Evolutionary conservation across 2,113 vertebrate species (phyloP), one percentile per base, ranked within the genome.

Genomic region (Coptodon bakossiorum): DNA sequence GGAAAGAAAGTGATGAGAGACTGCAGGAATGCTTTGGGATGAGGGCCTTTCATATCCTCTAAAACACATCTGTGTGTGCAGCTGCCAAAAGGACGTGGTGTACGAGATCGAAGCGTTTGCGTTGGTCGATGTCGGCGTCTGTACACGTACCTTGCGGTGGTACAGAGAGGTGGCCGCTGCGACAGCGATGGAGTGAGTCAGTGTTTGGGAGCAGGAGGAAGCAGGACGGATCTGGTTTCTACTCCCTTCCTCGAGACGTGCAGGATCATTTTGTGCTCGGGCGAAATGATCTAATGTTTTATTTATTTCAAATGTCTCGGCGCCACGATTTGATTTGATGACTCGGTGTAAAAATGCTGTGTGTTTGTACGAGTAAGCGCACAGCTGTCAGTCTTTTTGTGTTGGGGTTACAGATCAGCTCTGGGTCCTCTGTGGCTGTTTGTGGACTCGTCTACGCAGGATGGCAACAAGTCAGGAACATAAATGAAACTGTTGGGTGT

Each of bases 61-160:
- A 48, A 88, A 88, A 88, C 81, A 90, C 88, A 90, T 90, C 78
- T 90, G 87, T 82, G 57, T 88, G 59, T 76, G 80, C 85, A 89
- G 88, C 85, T 86, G 85, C 34, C 73, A 66, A 22, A 82, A 52
- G 66, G 43, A 86, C 61, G 45, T 59, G 34, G 29, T 50, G 56
- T 29, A 80, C 81, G 78, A 82, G 83, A 40, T 34, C 11, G 50
- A 12, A 54, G 53, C 24, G 53, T 84, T 73, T 61, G 56, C 63
- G 52, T 81, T 56, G 83, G 86, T 61, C n/a, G 9, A 43, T 68
- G 45, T 34, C 40, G 52, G 27, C 71, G 61, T 59, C 82, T 87
- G 17, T 40, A 17, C 71, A 56, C 54, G 81, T 29, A 66, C 79
- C 40, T 63, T 11, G 12, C n/a, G n/a, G 12, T 22, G 19, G 17